Base-by-base conservation (phyloP, 2,888 invertebrate species). In the Crossocerus cetratus region DNA sequence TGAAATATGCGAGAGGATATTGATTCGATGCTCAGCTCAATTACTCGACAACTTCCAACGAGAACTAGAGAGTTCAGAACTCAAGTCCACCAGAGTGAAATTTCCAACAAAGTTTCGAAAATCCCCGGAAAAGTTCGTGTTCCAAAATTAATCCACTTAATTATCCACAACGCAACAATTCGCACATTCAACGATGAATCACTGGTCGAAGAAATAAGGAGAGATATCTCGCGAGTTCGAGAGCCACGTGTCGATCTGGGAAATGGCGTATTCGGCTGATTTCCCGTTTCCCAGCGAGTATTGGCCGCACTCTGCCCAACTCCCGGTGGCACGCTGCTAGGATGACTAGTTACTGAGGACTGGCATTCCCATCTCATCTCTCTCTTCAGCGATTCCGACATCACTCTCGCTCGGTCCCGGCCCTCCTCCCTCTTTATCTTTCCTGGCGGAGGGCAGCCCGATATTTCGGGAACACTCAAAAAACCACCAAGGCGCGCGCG, bases 401-500 rank as follows among this genome's bases (percentile, higher is more conserved):
- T 49, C 67, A n/a, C 63, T 32, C 74, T 74, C 72, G 65, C 77
- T 73, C 76, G 74, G 66, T 72, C 78, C 69, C 63, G 77, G 64
- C 76, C 76, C 75, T 77, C 76, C 75, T 77, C 64, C 53, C 76
- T 72, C 74, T 82, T 71, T 78, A 77, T 80, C 78, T 81, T 67
- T 76, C 66, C 71, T 74, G 72, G 80, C 55, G 75, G 72, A 77
- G 75, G 77, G 80, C 70, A 69, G 72, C 53, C 68, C 73, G 79
- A 76, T 86, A 86, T 86, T 86, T 86, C 77, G 69, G 84, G 86
- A 86, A 71, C 84, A 82, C 81, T 84, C 81, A 84, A 82, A 83
- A 83, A 81, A 84, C 77, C 79, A 84, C 83, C 72, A 82, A 74
- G 78, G 83, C 80, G 61, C 79, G 65, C 78, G 65, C 78, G 69